phyloP scores from a whole-genome alignment of 2,113 vertebrate genomes.

The Triplophysa rosa region DNA sequence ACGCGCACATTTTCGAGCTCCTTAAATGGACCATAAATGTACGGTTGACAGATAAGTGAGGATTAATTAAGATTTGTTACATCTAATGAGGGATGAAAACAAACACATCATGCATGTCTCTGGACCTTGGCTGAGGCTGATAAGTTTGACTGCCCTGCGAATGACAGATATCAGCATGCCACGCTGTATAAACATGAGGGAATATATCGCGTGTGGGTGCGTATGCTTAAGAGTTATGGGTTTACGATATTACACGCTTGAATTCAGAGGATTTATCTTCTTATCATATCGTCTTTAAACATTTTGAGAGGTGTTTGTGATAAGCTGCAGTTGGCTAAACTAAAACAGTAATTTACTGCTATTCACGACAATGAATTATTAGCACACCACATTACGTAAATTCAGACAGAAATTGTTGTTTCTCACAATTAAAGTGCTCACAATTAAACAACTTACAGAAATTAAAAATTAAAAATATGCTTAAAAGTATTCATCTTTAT shows the following conservation, averaged over 20 bases:
- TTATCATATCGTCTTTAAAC: constrained; percentile 13
- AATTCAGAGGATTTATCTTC: constrained; percentile 17
- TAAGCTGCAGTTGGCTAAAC: constrained; percentile 10
- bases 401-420: too few relatives aligned
- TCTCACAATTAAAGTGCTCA: too few relatives aligned
- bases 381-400: too few relatives aligned
- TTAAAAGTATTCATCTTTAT: too few relatives aligned
- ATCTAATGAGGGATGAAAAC: constrained; percentile 63
- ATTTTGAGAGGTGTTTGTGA: constrained; percentile 30
- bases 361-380: neutral
- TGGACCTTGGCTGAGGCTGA: constrained; percentile 58
- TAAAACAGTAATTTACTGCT: constrained; percentile 29
- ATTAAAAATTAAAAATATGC: too few relatives aligned
- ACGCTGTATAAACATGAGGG: constrained; percentile 13
- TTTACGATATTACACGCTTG: constrained; percentile 7
- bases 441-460: too few relatives aligned
- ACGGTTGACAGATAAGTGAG: constrained; percentile 40
- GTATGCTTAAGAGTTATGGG: neutral
- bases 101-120: constrained; percentile 54
- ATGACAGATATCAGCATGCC: constrained; percentile 49
- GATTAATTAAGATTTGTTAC: constrained; percentile 52
- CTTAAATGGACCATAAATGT: constrained; percentile 55
- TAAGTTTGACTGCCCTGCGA: constrained; percentile 60
- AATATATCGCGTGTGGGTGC: neutral
- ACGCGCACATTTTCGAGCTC: constrained; percentile 42